Conservation (phyloP, 2,888 invertebrate genomes). For the Drosophila infuscata region DNA sequence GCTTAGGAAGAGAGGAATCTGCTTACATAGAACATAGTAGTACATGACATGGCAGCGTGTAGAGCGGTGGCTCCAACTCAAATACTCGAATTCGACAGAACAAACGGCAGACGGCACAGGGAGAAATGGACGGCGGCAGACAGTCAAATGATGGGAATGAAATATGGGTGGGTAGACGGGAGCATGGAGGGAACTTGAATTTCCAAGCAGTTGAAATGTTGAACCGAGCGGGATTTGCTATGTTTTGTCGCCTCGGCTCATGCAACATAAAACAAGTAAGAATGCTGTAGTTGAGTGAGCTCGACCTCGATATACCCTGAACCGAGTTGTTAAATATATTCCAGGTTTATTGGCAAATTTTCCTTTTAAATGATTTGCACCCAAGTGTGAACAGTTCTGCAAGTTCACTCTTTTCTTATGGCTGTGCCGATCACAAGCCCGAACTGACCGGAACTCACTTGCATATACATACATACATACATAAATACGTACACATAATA, state of each 20-base stretch:
- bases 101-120: slow-evolving; percentile 33
- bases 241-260: slow-evolving; percentile 71
- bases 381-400: too few species aligned
- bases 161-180: not conserved
- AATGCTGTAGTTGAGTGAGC: too few species aligned
- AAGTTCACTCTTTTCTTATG: too few species aligned
- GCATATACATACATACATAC: too few species aligned
- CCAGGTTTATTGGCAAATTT: too few species aligned
- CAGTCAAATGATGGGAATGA: slow-evolving; percentile 2
- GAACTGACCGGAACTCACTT: too few species aligned
- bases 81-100: slow-evolving; percentile 46
- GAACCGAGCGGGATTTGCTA: slow-evolving; percentile 67
- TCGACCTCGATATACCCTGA: too few species aligned
- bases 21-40: slow-evolving; percentile 1
- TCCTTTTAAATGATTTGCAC: too few species aligned
- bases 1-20: not conserved
- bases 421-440: too few species aligned
- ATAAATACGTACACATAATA: too few species aligned
- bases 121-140: not conserved
- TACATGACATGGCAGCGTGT: slow-evolving; percentile 17
- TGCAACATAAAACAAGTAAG: slow-evolving; percentile 48
- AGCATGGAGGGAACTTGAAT: slow-evolving; percentile 55
- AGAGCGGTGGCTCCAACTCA: slow-evolving; percentile 28
- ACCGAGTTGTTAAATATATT: too few species aligned
- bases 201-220: slow-evolving; percentile 74